Base-by-base conservation (phyloP, 2,113 vertebrate species). In the Regulus satrapa region DNA sequence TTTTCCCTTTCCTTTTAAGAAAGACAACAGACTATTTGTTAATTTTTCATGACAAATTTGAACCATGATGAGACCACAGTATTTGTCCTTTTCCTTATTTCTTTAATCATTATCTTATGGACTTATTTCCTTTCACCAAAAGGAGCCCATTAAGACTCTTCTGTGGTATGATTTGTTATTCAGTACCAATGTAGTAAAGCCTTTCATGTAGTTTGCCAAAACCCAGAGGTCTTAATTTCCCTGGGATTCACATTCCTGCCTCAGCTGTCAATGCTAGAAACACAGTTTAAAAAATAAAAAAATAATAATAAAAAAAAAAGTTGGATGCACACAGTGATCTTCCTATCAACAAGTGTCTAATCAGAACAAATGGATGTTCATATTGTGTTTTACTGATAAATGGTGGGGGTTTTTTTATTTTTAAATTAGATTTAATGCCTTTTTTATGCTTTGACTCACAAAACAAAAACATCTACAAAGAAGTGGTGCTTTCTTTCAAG, bases 381-480 rank as follows among this genome's bases (percentile, higher is more conserved):
- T 58, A 28, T n/a, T 73, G 34, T 68, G 7, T 40, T 75, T 62
- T 81, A 51, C 14, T 59, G 25, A 84, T 40, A 78, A 74, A 63
- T 58, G 8, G 10, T 74, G 20, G n/a, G n/a, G n/a, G n/a, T n/a
- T n/a, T n/a, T n/a, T 74, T 79, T 75, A 69, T 3, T 9, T 91
- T 77, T 91, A n/a, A n/a, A n/a, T n/a, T 34, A 51, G 41, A 84
- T 81, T 59, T 59, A 84, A 62, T 74, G 34, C 18, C 40, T 45
- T 5, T 19, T 54, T 43, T 46, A 15, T 0, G 1, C 9, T 52
- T 40, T 46, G 26, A 56, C 25, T 40, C 3, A 0, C 20, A 77
- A 56, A 93, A 61, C 0, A 0, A 10, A 40, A 67, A 78, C 41
- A 49, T 12, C 17, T 71, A 71, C 51, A 64, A 90, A 87, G 40